Evolutionary conservation across 2,888 invertebrate genomes (phyloP).

Genomic region (Hetaerina titia): DNA sequence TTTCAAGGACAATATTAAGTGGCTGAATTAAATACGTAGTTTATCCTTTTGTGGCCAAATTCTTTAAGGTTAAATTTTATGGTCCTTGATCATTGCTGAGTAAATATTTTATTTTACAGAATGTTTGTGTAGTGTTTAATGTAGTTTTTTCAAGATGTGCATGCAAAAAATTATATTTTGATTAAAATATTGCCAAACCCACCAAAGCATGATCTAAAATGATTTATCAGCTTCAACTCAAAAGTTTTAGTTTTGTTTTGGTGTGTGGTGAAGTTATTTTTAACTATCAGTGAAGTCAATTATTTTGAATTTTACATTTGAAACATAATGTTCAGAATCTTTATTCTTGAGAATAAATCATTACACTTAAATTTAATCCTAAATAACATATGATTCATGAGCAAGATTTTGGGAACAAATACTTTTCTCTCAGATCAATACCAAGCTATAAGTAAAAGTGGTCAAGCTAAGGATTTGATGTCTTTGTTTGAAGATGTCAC

Average conservation of each 20-base stretch:
- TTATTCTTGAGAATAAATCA: neutral
- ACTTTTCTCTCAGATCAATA: neutral
- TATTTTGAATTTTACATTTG: neutral
- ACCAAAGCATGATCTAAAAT: constrained; percentile 28
- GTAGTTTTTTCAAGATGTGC: neutral
- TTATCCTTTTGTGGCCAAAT: neutral
- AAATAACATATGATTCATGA: neutral
- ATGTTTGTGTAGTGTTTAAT: neutral
- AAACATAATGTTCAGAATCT: neutral
- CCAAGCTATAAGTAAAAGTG: neutral
- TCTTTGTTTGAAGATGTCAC: neutral
- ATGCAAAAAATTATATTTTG: constrained; percentile 22
- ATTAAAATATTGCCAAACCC: neutral
- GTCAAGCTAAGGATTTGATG: neutral
- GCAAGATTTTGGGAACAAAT: neutral
- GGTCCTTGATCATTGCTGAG: neutral
- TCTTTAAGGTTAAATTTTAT: neutral
- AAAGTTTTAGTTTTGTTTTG: constrained; percentile 3
- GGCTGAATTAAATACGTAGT: neutral
- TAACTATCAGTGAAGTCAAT: neutral
- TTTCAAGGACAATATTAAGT: too few species aligned
- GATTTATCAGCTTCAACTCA: neutral
- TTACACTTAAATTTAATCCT: neutral
- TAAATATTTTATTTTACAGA: constrained; percentile 1
- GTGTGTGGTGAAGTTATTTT: constrained; percentile 10